These are phyloP conservation scores for Stichopus chloronotus DNA, from an alignment of 35 echinoderm and acorn worm species.

Conservation along the genomic window DNA sequence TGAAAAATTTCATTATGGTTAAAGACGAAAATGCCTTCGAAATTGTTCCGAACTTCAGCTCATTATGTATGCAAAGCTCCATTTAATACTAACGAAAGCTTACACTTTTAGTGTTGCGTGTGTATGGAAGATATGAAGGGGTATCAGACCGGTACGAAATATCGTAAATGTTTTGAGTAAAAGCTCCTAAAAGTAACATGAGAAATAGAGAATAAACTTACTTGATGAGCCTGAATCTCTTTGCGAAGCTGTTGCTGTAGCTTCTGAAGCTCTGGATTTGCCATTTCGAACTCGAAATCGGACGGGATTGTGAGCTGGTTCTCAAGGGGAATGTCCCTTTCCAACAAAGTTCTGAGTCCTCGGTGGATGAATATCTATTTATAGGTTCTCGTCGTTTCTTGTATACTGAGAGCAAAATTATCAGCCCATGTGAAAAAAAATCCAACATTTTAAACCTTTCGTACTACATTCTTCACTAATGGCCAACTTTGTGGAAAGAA, in stretches of 20 bases:
- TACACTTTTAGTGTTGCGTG: conserved; percentile 31
- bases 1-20: neutral
- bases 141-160: conserved; percentile 51
- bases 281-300: conserved; percentile 72
- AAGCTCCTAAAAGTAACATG: conserved; percentile 30
- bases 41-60: conserved; percentile 20
- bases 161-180: neutral
- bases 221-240: conserved; percentile 97
- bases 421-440: neutral
- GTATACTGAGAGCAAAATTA: too few relatives aligned
- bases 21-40: neutral
- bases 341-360: conserved; percentile 54
- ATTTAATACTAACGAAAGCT: conserved; percentile 41
- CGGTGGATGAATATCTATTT: conserved; percentile 42
- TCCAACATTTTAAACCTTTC: neutral
- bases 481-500: neutral
- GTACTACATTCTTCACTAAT: neutral
- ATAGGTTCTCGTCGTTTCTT: neutral
- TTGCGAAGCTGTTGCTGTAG: conserved; percentile 82
- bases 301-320: conserved; percentile 58
- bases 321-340: conserved; percentile 55
- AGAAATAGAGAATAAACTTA: conserved; percentile 61
- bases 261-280: conserved; percentile 92
- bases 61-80: conserved; percentile 62
- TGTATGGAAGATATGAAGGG: conserved; percentile 37